A percentile compares a stretch with the other conserved stretches of the same genome.
These are phyloP conservation scores for Phrynocephalus forsythii DNA, from an alignment of 2,797 vertebrate genomes.

Conservation along the genomic window DNA sequence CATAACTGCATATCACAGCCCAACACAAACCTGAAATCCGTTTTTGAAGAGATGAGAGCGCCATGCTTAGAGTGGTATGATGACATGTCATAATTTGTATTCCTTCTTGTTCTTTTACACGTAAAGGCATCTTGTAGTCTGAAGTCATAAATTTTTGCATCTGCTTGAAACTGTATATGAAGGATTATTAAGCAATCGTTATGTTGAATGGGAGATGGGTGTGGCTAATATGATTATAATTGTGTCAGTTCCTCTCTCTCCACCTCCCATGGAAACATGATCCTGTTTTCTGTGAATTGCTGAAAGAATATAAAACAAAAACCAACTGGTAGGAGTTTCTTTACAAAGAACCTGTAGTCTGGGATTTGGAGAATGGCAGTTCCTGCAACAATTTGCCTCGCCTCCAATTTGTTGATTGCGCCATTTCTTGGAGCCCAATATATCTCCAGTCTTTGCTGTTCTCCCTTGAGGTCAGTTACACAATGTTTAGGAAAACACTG, in stretches of 20 bases:
- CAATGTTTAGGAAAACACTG: conserved; percentile 17
- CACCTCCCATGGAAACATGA: not conserved
- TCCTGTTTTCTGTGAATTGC: not conserved
- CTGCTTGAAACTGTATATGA: not conserved
- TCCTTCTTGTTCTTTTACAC: too few species aligned
- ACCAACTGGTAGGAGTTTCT: not conserved
- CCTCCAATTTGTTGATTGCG: conserved; percentile 8
- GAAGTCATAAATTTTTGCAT: not conserved
- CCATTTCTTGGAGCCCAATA: not conserved
- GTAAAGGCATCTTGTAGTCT: not conserved
- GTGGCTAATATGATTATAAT: not conserved
- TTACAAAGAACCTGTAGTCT: not conserved
- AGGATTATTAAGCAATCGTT: not conserved
- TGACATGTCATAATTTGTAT: too few species aligned
- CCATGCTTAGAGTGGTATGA: too few species aligned
- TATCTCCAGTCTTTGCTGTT: not conserved
- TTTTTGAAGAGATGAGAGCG: too few species aligned
- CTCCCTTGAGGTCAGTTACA: conserved; percentile 16
- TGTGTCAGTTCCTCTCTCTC: too few species aligned
- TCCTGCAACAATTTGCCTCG: not conserved
- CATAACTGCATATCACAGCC: too few species aligned
- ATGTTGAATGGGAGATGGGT: not conserved
- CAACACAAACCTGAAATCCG: too few species aligned
- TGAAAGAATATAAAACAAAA: not conserved
- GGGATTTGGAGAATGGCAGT: not conserved